These are phyloP conservation scores for Andrena marginata DNA, from an alignment of 2,888 invertebrate genomes.

Conservation along the genomic window DNA sequence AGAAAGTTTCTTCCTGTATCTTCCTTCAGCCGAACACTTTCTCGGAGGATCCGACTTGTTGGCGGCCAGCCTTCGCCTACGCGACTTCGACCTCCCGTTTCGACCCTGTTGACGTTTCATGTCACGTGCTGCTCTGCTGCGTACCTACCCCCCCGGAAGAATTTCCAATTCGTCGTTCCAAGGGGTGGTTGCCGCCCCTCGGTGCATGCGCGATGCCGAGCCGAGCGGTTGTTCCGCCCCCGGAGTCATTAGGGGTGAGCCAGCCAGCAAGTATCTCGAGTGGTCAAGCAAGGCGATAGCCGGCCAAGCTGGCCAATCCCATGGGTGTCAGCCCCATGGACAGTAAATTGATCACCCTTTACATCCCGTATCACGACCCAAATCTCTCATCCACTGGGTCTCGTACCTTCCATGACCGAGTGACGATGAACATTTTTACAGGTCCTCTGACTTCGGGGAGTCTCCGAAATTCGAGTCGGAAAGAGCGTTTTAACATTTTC, in stretches of 20 bases:
- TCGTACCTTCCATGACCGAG: conserved; percentile 48
- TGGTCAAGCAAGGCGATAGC: conserved; percentile 51
- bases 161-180: conserved; percentile 55
- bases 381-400: conserved; percentile 51
- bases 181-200: conserved; percentile 62
- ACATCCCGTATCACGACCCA: conserved; percentile 42
- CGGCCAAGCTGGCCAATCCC: conserved; percentile 49
- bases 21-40: background rate
- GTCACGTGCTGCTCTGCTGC: conserved; percentile 59
- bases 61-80: conserved; percentile 3
- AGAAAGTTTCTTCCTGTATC: background rate
- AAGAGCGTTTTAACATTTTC: too few relatives aligned
- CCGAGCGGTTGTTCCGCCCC: conserved; percentile 61
- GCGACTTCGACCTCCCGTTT: conserved; percentile 18
- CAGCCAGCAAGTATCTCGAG: conserved; percentile 22
- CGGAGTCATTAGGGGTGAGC: conserved; percentile 44
- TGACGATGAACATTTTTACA: conserved; percentile 31
- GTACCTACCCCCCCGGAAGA: conserved; percentile 25
- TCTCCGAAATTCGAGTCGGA: too few relatives aligned
- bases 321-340: background rate
- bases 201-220: conserved; percentile 65
- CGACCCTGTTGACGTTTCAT: conserved; percentile 47
- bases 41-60: background rate
- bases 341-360: conserved; percentile 16
- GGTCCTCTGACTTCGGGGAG: background rate